phyloP scores from a whole-genome alignment of 2,888 invertebrate genomes.

The Pelosia muscerda region DNA sequence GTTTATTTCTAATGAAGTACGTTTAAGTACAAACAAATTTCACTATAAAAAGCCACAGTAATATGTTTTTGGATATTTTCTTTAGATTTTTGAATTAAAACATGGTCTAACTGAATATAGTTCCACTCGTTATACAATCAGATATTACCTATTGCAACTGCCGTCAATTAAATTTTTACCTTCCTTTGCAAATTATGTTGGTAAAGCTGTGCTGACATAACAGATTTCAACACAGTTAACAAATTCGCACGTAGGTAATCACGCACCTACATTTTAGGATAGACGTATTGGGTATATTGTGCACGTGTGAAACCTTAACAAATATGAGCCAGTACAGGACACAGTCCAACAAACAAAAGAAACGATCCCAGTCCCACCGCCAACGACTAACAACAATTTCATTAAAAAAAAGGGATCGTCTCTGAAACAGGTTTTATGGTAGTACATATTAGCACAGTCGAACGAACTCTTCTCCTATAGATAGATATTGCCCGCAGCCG shows the following conservation, averaged over 20 bases:
- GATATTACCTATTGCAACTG: not conserved
- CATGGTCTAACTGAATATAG: too few relatives aligned
- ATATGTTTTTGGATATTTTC: not conserved
- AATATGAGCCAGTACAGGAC: not conserved
- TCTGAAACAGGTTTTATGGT: slow-evolving; percentile 1
- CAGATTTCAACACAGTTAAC: not conserved
- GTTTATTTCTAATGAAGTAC: too few relatives aligned
- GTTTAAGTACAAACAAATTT: too few relatives aligned
- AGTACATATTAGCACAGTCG: not conserved
- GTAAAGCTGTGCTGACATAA: not conserved
- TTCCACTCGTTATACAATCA: not conserved
- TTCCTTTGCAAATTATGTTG: not conserved
- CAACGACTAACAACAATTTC: not conserved
- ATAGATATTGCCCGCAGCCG: too few relatives aligned
- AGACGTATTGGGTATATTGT: not conserved
- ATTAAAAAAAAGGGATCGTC: not conserved
- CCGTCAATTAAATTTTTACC: not conserved
- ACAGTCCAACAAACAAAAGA: not conserved
- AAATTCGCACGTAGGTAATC: not conserved
- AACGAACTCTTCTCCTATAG: not conserved
- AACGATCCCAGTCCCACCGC: not conserved
- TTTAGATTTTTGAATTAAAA: not conserved
- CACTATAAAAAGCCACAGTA: not conserved
- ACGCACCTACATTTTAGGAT: too few relatives aligned
- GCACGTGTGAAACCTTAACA: not conserved